A percentile compares a stretch with the other conserved stretches of the same genome.
Conservation (phyloP, 2,888 invertebrate species). For the Drosophila meridionalis region DNA sequence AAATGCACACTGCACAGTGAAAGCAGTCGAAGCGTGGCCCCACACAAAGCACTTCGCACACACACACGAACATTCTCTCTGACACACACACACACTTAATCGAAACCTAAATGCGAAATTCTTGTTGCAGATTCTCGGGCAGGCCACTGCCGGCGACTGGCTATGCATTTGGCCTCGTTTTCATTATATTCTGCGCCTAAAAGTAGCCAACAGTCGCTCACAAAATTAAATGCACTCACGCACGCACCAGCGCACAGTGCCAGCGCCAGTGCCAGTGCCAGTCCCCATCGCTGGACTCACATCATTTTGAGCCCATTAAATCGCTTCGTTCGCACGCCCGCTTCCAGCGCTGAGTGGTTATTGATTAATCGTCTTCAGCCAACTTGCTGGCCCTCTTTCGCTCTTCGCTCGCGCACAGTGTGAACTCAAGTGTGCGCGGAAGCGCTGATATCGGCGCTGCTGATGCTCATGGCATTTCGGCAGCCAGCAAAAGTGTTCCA, state of each 20-base stretch:
- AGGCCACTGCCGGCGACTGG: conserved; percentile 1
- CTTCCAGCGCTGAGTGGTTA: conserved; percentile 63
- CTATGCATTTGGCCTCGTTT: conserved; percentile 56
- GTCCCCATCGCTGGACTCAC: conserved; percentile 9
- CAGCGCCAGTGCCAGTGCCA: neutral
- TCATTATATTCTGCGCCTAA: conserved; percentile 51
- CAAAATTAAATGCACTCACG: conserved; percentile 64
- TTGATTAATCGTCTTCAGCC: conserved; percentile 70
- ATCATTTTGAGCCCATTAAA: conserved; percentile 68
- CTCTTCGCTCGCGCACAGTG: conserved; percentile 27
- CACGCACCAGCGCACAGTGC: conserved; percentile 23
- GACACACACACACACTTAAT: conserved; percentile 25
- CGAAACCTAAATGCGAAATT: conserved; percentile 61
- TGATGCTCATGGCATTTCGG: conserved; percentile 54
- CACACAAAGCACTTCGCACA: neutral
- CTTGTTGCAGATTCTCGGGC: conserved; percentile 41
- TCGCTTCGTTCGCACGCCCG: conserved; percentile 42
- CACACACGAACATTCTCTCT: conserved; percentile 1
- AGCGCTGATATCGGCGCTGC: conserved; percentile 61
- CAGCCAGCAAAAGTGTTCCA: conserved; percentile 36
- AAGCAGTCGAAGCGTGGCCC: conserved; percentile 14
- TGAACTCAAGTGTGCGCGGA: conserved; percentile 69
- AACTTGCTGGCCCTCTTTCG: conserved; percentile 6
- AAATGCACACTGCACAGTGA: conserved; percentile 26
- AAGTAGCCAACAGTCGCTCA: conserved; percentile 54